A percentile compares a stretch with the other conserved stretches of the same genome.
Evolutionary conservation across 1,140 invertebrate genomes (phyloP).

Genomic region (Druon quercuslanigerum): DNA sequence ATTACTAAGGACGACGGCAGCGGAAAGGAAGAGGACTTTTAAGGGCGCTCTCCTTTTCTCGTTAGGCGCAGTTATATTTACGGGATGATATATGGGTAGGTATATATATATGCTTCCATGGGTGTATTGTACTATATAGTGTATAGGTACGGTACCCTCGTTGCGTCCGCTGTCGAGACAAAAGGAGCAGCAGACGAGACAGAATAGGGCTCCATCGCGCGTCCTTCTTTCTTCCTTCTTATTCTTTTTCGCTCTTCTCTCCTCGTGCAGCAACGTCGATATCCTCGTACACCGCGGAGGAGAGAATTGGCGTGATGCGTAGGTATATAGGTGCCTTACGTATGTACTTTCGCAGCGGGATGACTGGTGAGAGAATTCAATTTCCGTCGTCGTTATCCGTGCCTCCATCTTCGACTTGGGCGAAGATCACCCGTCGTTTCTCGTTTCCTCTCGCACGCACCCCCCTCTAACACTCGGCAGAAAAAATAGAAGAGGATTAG

Average conservation of each 20-base stretch:
- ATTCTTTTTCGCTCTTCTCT: constrained; percentile 42
- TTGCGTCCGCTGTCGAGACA: constrained; percentile 53
- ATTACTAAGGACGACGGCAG: not conserved
- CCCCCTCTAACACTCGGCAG: constrained; percentile 44
- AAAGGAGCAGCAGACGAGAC: constrained; percentile 56
- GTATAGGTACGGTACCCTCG: constrained; percentile 18
- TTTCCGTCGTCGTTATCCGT: constrained; percentile 71
- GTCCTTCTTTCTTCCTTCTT: constrained; percentile 45
- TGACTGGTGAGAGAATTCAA: constrained; percentile 73
- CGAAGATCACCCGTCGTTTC: constrained; percentile 55
- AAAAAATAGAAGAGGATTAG: constrained; percentile 44
- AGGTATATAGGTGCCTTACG: constrained; percentile 52
- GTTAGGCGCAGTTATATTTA: constrained; percentile 43
- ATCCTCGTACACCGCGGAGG: constrained; percentile 56
- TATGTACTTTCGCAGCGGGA: constrained; percentile 65
- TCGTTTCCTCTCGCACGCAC: constrained; percentile 50
- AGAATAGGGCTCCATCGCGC: constrained; percentile 46
- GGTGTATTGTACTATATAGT: not conserved
- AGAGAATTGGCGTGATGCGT: constrained; percentile 54
- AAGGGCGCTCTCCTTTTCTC: constrained; percentile 40
- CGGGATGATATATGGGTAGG: constrained; percentile 39
- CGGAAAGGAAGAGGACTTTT: constrained; percentile 35
- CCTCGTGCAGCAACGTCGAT: constrained; percentile 54
- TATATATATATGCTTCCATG: constrained; percentile 32
- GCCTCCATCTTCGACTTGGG: constrained; percentile 67